phyloP scores from a whole-genome alignment of 2,113 vertebrate species.

The Ophthalmolycus amberensis region DNA sequence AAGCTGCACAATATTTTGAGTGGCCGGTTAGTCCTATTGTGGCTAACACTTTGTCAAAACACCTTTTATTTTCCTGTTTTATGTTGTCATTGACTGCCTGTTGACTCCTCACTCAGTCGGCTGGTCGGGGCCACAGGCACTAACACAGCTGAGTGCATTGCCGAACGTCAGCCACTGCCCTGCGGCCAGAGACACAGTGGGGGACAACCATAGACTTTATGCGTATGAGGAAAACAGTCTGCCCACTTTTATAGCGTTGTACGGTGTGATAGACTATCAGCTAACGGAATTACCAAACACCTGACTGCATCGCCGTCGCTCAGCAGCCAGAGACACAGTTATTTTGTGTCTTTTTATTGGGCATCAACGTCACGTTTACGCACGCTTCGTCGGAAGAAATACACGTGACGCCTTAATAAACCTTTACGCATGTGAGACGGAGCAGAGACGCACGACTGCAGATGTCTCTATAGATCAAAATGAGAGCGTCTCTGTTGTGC shows the following conservation, averaged over 20 bases:
- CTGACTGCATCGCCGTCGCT: neutral
- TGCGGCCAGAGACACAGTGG: too few species aligned
- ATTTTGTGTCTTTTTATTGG: neutral
- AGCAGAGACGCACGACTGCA: neutral
- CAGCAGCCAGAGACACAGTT: neutral
- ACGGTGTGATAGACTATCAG: neutral
- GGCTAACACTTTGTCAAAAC: too few species aligned
- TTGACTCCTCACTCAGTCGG: too few species aligned
- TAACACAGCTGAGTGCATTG: too few species aligned
- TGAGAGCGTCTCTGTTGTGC: neutral
- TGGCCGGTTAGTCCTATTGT: too few species aligned
- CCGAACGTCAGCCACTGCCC: too few species aligned
- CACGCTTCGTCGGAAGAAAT: neutral
- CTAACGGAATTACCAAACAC: neutral
- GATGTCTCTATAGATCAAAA: neutral
- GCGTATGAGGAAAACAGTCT: neutral
- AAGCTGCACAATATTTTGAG: too few species aligned
- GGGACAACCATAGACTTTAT: neutral
- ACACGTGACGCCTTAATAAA: neutral
- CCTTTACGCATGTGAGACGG: neutral
- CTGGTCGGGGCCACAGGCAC: too few species aligned
- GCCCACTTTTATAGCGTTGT: neutral
- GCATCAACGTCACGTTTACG: neutral
- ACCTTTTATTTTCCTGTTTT: too few species aligned
- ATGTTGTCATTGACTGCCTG: too few species aligned